These are phyloP conservation scores for Telmatochromis sp. DNA, from an alignment of 2,113 vertebrate genomes.

Conservation along the genomic window DNA sequence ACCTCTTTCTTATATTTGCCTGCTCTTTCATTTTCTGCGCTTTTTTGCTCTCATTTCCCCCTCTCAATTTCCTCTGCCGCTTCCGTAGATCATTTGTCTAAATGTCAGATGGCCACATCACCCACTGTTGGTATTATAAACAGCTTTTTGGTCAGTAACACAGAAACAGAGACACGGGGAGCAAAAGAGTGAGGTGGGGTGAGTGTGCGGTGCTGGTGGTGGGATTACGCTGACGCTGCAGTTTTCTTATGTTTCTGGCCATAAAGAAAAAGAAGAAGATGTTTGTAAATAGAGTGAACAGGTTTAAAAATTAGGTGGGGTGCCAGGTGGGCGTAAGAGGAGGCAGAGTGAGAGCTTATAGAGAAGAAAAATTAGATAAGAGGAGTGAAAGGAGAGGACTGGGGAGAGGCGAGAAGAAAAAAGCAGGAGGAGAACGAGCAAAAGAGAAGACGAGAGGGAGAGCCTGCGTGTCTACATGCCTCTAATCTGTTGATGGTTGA, in stretches of 20 bases:
- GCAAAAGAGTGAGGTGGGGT: not conserved
- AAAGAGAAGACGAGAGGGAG: slow-evolving; percentile 27
- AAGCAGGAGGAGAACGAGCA: slow-evolving; percentile 1
- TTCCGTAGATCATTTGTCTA: slow-evolving; percentile 30
- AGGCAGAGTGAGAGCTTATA: slow-evolving; percentile 14
- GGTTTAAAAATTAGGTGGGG: slow-evolving; percentile 36
- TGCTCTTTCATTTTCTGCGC: not conserved
- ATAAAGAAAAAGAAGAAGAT: slow-evolving; percentile 13
- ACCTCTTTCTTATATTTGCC: slow-evolving; percentile 12
- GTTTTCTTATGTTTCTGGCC: slow-evolving; percentile 47
- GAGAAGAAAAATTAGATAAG: slow-evolving; percentile 15
- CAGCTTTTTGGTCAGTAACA: slow-evolving; percentile 6
- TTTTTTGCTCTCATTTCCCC: not conserved
- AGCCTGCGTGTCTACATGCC: slow-evolving; percentile 48
- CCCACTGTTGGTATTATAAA: slow-evolving; percentile 44
- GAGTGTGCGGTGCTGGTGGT: not conserved
- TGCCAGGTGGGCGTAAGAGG: not conserved
- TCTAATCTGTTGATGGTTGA: slow-evolving; percentile 68
- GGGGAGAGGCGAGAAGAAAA: not conserved
- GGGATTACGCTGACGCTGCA: slow-evolving; percentile 38
- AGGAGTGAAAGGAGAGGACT: not conserved
- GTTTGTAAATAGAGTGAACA: slow-evolving; percentile 49
- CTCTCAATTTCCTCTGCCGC: not conserved
- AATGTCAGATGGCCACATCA: slow-evolving; percentile 48
- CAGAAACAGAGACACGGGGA: not conserved